phyloP scores from a whole-genome alignment of 1,140 invertebrate genomes.

The Matsumurasca onukii region DNA sequence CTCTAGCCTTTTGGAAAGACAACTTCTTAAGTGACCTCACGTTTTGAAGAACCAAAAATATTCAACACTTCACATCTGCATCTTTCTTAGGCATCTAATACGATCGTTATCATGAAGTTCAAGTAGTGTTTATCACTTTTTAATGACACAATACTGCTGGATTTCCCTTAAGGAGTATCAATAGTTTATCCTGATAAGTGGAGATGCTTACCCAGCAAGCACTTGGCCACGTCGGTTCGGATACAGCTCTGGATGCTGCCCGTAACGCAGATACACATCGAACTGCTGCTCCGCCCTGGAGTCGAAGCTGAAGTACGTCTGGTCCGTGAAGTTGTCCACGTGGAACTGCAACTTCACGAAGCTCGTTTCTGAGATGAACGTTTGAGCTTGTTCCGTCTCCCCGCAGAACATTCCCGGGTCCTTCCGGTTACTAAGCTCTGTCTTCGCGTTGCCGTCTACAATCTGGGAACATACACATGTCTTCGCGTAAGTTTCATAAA shows the following conservation, averaged over 20 bases:
- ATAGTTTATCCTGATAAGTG: too few relatives aligned
- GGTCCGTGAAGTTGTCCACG: constrained; percentile 89
- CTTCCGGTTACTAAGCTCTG: constrained; percentile 79
- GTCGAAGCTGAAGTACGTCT: constrained; percentile 78
- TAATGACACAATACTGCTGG: too few relatives aligned
- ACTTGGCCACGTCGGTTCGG: constrained; percentile 85
- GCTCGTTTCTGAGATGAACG: constrained; percentile 91
- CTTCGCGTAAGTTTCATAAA: too few relatives aligned
- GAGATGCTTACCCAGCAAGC: constrained; percentile 66
- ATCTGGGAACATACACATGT: constrained; percentile 59
- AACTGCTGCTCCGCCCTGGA: constrained; percentile 83
- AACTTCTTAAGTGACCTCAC: too few relatives aligned
- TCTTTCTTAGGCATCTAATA: too few relatives aligned
- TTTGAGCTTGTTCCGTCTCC: constrained; percentile 89
- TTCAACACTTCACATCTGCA: too few relatives aligned
- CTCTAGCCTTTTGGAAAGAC: too few relatives aligned
- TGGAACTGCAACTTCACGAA: constrained; percentile 89
- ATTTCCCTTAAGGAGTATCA: too few relatives aligned
- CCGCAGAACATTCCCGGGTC: constrained; percentile 89
- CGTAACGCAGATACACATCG: constrained; percentile 84
- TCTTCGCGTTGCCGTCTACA: constrained; percentile 80
- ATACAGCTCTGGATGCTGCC: constrained; percentile 89
- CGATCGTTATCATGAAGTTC: too few relatives aligned
- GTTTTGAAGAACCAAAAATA: too few relatives aligned
- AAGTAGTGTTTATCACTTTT: too few relatives aligned